A percentile compares a stretch with the other conserved stretches of the same genome.
phyloP scores from a whole-genome alignment of 2,797 vertebrate species.

The Malurus leucopterus region DNA sequence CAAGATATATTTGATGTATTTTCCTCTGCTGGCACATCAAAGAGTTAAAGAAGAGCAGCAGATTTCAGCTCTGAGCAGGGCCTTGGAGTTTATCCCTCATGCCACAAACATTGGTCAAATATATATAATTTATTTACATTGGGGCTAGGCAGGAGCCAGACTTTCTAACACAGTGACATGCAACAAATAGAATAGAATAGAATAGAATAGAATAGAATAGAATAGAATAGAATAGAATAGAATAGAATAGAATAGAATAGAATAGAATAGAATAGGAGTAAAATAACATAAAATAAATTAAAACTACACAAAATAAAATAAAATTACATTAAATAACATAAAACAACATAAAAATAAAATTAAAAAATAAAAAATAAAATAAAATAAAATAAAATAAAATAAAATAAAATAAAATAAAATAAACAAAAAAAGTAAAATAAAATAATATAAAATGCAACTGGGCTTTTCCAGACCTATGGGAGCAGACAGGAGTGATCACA shows the following conservation, averaged over 20 bases:
- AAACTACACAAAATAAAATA: background rate
- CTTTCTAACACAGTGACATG: background rate
- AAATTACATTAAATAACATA: too few species aligned
- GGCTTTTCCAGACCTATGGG: background rate
- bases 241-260: too few species aligned
- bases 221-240: background rate
- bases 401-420: background rate
- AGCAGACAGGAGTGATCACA: background rate
- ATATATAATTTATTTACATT: constrained; percentile 32
- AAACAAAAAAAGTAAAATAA: background rate
- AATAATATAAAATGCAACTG: background rate
- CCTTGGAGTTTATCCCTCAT: background rate
- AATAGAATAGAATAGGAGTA: background rate
- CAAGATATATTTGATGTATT: constrained; percentile 24
- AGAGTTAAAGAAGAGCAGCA: background rate
- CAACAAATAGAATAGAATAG: background rate
- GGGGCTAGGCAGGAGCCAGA: background rate
- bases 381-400: background rate
- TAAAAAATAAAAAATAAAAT: background rate
- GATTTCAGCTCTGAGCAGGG: background rate
- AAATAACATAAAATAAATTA: background rate
- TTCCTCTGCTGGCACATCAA: background rate
- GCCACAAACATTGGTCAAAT: background rate
- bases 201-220: too few species aligned
- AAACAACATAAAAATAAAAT: too few species aligned